Evolutionary conservation across 2,797 vertebrate genomes (phyloP).

Genomic region (Paguma larvata): DNA sequence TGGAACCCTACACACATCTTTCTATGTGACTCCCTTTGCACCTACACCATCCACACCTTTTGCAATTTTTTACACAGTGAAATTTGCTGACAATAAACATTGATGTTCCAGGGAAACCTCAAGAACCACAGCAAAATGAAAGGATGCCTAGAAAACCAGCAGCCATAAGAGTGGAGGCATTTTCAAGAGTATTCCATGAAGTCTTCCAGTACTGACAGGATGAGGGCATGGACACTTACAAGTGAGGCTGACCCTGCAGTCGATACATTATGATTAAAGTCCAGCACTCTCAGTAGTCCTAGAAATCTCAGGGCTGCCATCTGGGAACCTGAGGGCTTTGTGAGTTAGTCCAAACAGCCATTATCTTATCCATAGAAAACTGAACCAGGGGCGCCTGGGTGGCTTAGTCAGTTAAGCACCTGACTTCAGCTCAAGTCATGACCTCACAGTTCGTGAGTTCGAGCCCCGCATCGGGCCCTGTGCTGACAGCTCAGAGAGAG

Average conservation of each 20-base stretch:
- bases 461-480: too few relatives aligned
- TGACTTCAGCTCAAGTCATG: too few relatives aligned
- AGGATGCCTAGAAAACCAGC: not conserved
- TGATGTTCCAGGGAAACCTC: not conserved
- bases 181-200: not conserved
- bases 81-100: conserved; percentile 57
- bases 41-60: not conserved
- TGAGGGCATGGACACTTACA: not conserved
- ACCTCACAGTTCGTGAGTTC: too few relatives aligned
- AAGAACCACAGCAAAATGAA: conserved; percentile 30
- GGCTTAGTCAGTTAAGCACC: too few relatives aligned
- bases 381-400: not conserved
- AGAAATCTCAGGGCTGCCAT: not conserved
- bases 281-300: not conserved
- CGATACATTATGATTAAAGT: not conserved
- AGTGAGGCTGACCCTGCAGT: not conserved
- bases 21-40: not conserved
- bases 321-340: not conserved
- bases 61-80: conserved; percentile 16
- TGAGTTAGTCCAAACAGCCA: not conserved
- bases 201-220: not conserved
- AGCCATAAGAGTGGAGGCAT: not conserved
- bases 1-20: not conserved
- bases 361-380: conserved; percentile 13
- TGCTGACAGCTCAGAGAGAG: too few relatives aligned